Evolutionary conservation across 2,797 vertebrate species (phyloP), one percentile per base, ranked within the genome.

Genomic region (Perodicticus potto): DNA sequence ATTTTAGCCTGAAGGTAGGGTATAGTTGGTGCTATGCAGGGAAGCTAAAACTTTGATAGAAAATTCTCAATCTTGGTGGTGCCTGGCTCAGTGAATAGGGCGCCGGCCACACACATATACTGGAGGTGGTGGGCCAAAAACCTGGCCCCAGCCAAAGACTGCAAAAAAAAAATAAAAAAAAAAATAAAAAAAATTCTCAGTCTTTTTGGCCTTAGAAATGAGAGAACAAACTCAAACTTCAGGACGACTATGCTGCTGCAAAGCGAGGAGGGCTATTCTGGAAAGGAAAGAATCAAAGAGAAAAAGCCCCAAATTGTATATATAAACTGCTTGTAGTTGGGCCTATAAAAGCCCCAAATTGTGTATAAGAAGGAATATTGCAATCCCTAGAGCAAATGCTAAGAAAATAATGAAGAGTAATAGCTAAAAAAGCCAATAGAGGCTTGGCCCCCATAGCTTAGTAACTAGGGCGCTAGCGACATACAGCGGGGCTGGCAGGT

Each of bases 181-280:
- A 43, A 43, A 43, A 7, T 4, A 45, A 45, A 29, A 23, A 92
- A 86, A 86, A 78, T 80, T 49, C 45, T 49, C 45, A 49, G 82
- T 69, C 49, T 93, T 69, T 45, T n/a, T 32, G 32, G 49, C 37
- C 49, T 86, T 34, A 78, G 59, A 86, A 86, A 86, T n/a, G 37
- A 92, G 61, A 85, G 63, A 86, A 78, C 91, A 86, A 70, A 93
- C 37, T 80, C 91, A 86, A 70, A 93, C 37, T 70, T 59, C 7
- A 69, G 83, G 11, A 72, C 40, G 73, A 82, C 37, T 22, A 72
- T 63, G 55, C 23, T 72, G n/a, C 32, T 49, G 9, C 17, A 78
- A 78, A 69, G 34, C 27, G 16, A n/a, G n/a, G 4, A 5, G 1
- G 45, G 22, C 22, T 69, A 86, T 22, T 8, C 61, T 63, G 59